A percentile compares a stretch with the other conserved stretches of the same genome.
These are phyloP conservation scores for Gallinago paraguaiae DNA, from an alignment of 2,113 vertebrate genomes.

Conservation along the genomic window DNA sequence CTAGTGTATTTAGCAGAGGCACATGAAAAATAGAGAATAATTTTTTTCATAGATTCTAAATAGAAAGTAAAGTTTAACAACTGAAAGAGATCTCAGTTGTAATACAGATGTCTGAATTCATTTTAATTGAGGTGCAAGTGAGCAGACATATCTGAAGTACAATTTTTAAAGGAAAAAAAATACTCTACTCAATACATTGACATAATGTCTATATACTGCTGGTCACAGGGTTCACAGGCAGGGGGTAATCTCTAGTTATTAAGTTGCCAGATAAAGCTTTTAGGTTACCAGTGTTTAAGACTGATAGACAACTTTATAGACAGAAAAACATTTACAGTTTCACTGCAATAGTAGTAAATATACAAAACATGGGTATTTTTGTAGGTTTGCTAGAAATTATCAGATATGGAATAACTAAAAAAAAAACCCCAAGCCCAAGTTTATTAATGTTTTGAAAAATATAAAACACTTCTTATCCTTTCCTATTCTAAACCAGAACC, in stretches of 20 bases:
- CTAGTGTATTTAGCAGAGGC: not conserved
- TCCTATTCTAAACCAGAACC: not conserved
- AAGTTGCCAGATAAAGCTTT: not conserved
- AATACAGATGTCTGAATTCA: not conserved
- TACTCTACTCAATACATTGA: not conserved
- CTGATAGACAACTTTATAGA: not conserved
- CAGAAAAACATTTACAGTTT: not conserved
- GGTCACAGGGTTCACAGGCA: not conserved
- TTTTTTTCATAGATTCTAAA: not conserved
- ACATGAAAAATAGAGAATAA: not conserved
- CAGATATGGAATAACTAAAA: rapidly evolving
- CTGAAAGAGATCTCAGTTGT: not conserved
- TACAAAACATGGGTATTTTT: not conserved
- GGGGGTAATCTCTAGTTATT: not conserved
- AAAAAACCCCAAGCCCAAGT: not conserved
- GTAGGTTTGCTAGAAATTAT: not conserved
- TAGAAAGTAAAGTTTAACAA: not conserved
- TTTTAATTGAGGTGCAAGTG: not conserved
- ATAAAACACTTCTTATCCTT: not conserved
- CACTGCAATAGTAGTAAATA: not conserved
- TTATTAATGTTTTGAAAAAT: not conserved
- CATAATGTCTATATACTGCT: not conserved
- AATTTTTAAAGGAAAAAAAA: not conserved
- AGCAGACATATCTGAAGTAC: not conserved
- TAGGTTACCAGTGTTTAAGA: not conserved